Evolutionary conservation across 2,113 vertebrate genomes (phyloP), one percentile per base, ranked within the genome.

Genomic region (Chloroceryle aenea): DNA sequence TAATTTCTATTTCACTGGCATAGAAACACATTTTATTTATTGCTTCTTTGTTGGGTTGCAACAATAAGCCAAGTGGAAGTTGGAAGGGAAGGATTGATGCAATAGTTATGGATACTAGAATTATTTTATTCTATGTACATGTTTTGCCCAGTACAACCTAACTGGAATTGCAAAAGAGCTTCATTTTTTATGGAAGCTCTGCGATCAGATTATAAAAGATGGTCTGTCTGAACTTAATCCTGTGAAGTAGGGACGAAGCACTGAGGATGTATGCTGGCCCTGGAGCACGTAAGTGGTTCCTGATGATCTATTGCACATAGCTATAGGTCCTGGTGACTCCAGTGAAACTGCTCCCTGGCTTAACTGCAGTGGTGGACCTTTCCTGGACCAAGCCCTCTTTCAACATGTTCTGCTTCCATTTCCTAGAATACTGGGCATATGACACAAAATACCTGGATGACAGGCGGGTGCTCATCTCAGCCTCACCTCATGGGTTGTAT

Each of bases 1-100:
- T 48, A 62, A 79, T 90, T 95, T 95, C 10, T 62, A 72, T 68
- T 71, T 69, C 68, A 40, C 85, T 95, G 81, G 47, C 53, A 92
- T 72, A 75, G 71, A 89, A 74, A 78, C 45, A 8, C 64, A n/a
- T 75, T 93, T 96, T 86, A 92, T 97, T 97, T 98, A 92, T 97
- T 95, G 87, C 72, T 95, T 16, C 59, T 95, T 72, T 90, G 66
- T 63, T 72, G 68, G 20, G 47, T 72, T 55, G 52, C 61, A 85
- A 8, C 56, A 45, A 11, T 67, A 43, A 84, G 91, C 71, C 67
- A 81, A 64, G 40, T 87, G 85, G 48, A 95, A 90, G 79, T 42
- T 78, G 32, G 58, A 55, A 47, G 56, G 69, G 17, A 23, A 43
- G 22, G 73, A 52, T 10, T 56, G 9, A 18, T 85, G 34, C 4